These are phyloP conservation scores for Nothobranchius kuhntae DNA, from an alignment of 2,113 vertebrate genomes.

Conservation along the genomic window DNA sequence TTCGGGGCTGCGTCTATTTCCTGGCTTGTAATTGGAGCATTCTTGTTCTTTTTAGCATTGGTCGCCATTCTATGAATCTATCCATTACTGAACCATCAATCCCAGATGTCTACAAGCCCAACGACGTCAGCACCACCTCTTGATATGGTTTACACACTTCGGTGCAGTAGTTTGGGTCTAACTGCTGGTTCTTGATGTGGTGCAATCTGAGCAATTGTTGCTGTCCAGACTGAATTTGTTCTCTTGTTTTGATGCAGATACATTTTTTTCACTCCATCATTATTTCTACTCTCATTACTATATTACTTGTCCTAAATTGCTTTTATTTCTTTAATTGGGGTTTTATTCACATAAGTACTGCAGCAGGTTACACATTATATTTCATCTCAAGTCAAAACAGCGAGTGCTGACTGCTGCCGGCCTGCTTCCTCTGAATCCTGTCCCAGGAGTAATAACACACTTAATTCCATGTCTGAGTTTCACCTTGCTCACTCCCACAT, in stretches of 20 bases:
- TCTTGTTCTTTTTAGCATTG: too few species aligned
- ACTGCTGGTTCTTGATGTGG: not conserved
- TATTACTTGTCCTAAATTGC: not conserved
- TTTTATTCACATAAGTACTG: constrained; percentile 35
- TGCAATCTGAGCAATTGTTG: not conserved
- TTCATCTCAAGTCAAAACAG: constrained; percentile 47
- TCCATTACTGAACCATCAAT: too few species aligned
- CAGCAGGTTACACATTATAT: constrained; percentile 3
- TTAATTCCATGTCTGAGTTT: constrained; percentile 67
- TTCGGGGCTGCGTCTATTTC: too few species aligned
- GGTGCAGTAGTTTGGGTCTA: too few species aligned
- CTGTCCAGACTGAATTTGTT: not conserved
- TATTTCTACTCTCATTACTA: not conserved
- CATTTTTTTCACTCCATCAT: not conserved
- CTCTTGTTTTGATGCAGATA: not conserved
- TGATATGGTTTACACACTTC: too few species aligned
- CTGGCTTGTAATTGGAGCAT: too few species aligned
- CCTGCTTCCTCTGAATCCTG: constrained; percentile 33
- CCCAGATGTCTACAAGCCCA: too few species aligned
- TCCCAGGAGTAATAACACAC: constrained; percentile 68
- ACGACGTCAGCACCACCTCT: too few species aligned
- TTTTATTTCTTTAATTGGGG: not conserved
- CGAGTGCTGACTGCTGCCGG: constrained; percentile 23
- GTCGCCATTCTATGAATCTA: too few species aligned
- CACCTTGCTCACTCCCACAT: constrained; percentile 68